A percentile compares a stretch with the other conserved stretches of the same genome.
phyloP scores from a whole-genome alignment of 2,888 invertebrate species.

The Pammene fasciana region DNA sequence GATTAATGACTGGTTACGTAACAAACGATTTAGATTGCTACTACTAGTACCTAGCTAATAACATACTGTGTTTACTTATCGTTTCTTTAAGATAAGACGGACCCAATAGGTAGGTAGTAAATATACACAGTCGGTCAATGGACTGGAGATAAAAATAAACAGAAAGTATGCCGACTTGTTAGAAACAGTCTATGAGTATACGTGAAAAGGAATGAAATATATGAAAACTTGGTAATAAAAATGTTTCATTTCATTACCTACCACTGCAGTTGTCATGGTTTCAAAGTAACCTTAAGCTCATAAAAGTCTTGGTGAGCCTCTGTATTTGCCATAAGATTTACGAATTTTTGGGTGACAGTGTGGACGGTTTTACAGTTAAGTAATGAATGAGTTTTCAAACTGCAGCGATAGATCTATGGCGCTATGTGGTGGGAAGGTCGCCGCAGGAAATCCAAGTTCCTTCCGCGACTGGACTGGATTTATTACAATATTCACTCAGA shows the following conservation, averaged over 20 bases:
- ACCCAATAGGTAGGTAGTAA: neutral
- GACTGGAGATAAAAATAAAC: constrained; percentile 21
- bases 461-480: too few relatives aligned
- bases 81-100: constrained; percentile 11
- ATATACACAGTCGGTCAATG: constrained; percentile 16
- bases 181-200: constrained; percentile 8
- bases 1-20: neutral
- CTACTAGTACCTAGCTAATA: neutral
- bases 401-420: too few relatives aligned
- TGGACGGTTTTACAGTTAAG: too few relatives aligned
- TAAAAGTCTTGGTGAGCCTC: too few relatives aligned
- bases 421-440: too few relatives aligned
- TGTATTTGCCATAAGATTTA: too few relatives aligned
- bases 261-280: too few relatives aligned
- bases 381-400: too few relatives aligned
- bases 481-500: too few relatives aligned
- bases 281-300: too few relatives aligned
- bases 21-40: constrained; percentile 4
- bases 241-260: neutral
- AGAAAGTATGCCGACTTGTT: constrained; percentile 13
- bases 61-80: neutral
- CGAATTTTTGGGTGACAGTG: too few relatives aligned
- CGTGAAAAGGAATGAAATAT: neutral
- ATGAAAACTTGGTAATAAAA: neutral
- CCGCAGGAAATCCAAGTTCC: too few relatives aligned